A percentile compares a stretch with the other conserved stretches of the same genome.
phyloP scores from a whole-genome alignment of 2,113 vertebrate species.

The Antechinus flavipes region DNA sequence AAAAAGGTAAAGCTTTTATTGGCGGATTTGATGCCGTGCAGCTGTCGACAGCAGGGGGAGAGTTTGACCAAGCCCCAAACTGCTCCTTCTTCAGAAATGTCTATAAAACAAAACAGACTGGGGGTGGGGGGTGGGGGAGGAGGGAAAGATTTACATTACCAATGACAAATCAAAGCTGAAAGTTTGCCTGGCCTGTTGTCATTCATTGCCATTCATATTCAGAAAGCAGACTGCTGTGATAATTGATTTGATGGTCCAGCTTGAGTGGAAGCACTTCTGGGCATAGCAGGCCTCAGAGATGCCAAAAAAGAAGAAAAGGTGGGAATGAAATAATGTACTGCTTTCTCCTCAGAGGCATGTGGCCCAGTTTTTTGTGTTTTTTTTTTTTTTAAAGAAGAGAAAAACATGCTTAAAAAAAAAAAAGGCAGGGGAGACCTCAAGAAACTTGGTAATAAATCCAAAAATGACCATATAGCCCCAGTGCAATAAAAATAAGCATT shows the following conservation, averaged over 20 bases:
- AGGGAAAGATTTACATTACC: constrained; percentile 77
- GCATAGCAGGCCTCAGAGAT: constrained; percentile 97
- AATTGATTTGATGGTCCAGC: constrained; percentile 99
- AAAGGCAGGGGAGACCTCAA: constrained; percentile 80
- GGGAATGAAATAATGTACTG: constrained; percentile 98
- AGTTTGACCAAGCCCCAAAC: constrained; percentile 80
- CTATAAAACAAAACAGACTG: constrained; percentile 53
- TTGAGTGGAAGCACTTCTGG: constrained; percentile 99
- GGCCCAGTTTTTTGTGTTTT: constrained; percentile 92
- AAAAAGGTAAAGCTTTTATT: constrained; percentile 77
- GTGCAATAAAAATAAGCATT: constrained; percentile 92
- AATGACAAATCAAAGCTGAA: constrained; percentile 89
- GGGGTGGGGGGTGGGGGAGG: constrained; percentile 8
- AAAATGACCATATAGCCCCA: constrained; percentile 90
- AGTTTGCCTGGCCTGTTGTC: constrained; percentile 91
- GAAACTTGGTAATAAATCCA: constrained; percentile 93
- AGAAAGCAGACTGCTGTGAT: constrained; percentile 94
- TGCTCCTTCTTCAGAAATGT: constrained; percentile 73
- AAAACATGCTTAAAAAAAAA: constrained; percentile 86
- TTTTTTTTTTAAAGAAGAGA: constrained; percentile 73
- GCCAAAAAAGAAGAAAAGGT: constrained; percentile 98
- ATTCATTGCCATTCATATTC: constrained; percentile 97
- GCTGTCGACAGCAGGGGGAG: constrained; percentile 79
- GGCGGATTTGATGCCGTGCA: constrained; percentile 66
- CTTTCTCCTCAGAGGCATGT: constrained; percentile 97